Percentiles rank a stretch among this genome's conserved stretches.
phyloP scores from a whole-genome alignment of 2,888 invertebrate genomes.

The Euplagia quadripunctaria region DNA sequence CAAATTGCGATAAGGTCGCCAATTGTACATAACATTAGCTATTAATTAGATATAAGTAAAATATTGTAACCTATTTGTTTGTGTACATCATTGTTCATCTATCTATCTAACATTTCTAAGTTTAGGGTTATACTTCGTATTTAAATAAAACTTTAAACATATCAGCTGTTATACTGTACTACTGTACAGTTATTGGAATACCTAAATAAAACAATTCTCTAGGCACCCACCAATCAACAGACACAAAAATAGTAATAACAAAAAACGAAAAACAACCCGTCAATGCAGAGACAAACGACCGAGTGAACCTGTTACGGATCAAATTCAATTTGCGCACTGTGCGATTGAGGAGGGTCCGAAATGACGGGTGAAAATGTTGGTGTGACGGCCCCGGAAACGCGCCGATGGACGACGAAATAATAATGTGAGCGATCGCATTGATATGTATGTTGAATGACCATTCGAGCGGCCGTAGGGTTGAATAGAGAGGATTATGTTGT shows the following conservation, averaged over 20 bases:
- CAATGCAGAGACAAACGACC: constrained; percentile 78
- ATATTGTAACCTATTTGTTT: no score
- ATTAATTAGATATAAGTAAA: no score
- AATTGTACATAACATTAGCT: no score
- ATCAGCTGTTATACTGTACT: neutral
- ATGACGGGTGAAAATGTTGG: constrained; percentile 71
- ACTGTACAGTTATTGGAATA: constrained; percentile 4
- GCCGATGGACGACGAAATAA: constrained; percentile 61
- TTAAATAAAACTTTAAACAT: neutral
- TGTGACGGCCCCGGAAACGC: constrained; percentile 55
- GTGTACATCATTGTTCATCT: no score
- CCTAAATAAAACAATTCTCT: constrained; percentile 25
- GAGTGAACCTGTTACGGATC: constrained; percentile 79
- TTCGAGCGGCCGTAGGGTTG: constrained; percentile 44
- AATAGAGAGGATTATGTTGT: constrained; percentile 35
- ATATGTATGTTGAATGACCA: constrained; percentile 54
- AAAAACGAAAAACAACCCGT: constrained; percentile 64
- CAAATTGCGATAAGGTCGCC: no score
- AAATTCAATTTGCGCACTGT: constrained; percentile 85
- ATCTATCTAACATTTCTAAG: no score
- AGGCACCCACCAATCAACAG: constrained; percentile 31
- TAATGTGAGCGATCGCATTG: constrained; percentile 64
- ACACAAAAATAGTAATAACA: constrained; percentile 57
- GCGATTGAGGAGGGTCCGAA: constrained; percentile 82
- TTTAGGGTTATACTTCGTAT: no score